Base-by-base conservation (phyloP, 2,113 vertebrate genomes). In the Melanerpes formicivorus region DNA sequence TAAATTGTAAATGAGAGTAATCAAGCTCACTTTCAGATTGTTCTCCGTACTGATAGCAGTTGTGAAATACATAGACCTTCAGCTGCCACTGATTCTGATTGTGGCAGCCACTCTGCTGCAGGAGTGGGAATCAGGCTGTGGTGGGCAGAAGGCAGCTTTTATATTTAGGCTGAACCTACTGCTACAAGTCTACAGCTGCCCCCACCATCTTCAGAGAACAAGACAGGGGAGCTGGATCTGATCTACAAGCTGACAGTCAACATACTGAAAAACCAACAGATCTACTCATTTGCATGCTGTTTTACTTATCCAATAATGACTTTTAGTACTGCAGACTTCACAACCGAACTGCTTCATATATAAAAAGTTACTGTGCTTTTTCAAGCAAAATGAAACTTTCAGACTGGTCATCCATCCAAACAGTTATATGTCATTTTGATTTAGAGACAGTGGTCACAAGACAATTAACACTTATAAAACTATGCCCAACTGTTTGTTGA, bases 361-460 rank as follows among this genome's bases (percentile, higher is more conserved):
- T 11, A 34, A 77, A 70, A 90, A 78, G 23, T 55, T 71, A 70
- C 11, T 46, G 26, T 46, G 60, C 21, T 76, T 75, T 90, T 84
- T 63, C 62, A 91, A 72, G 50, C 86, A 84, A 85, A 84, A 55
- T 7, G 2, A 56, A 85, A 67, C 83, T 85, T 80, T 90, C 80
- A 95, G 90, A 90, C 76, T 77, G 64, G 72, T 92, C 58, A 88
- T 84, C 77, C 86, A 91, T 92, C n/a, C 32, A 69, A 84, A 90
- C 37, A 85, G 42, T 48, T 83, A 5, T 18, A 23, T 25, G 15
- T 37, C 52, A 54, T 34, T 87, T 89, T 73, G 11, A 37, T 77
- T 87, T 44, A 95, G 58, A 93, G 71, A 94, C 19, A 77, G 90
- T 67, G 37, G 87, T 91, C 85, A 89, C 52, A 90, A 88, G 65